Percentiles rank a stretch among this genome's conserved stretches.
Conservation (phyloP, 2,113 vertebrate species). For the Meleagris gallopavo region DNA sequence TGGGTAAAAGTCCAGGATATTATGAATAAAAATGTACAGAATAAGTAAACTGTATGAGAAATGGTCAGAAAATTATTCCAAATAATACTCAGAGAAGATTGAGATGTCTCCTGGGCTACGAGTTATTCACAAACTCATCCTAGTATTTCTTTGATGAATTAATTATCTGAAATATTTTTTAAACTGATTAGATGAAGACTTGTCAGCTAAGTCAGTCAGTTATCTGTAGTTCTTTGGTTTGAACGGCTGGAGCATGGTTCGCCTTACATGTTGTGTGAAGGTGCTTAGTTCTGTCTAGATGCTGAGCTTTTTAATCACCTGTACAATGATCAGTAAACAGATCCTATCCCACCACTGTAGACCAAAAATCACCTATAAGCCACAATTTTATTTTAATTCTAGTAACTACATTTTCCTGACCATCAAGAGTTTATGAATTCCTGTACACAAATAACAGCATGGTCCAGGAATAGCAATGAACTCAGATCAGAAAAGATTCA, state of each 20-base stretch:
- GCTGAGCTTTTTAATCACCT: neutral
- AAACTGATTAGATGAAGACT: neutral
- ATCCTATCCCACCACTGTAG: neutral
- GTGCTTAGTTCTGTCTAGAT: neutral
- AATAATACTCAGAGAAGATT: neutral
- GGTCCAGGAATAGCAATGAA: neutral
- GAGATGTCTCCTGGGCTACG: neutral
- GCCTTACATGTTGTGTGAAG: rapidly evolving
- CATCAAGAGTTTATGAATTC: neutral
- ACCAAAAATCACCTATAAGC: neutral
- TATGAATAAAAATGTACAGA: neutral
- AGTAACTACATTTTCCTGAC: neutral
- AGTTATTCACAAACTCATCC: neutral
- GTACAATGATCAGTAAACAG: neutral
- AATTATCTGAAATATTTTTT: neutral
- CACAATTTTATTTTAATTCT: neutral
- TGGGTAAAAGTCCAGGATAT: neutral
- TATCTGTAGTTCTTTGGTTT: neutral
- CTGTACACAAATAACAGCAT: neutral
- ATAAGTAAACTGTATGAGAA: neutral
- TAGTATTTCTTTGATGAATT: neutral
- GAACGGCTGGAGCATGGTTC: rapidly evolving
- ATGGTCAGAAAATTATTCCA: neutral
- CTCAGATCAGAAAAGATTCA: neutral
- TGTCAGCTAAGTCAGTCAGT: neutral